These are phyloP conservation scores for Ypsolopha sequella DNA, from an alignment of 2,888 invertebrate genomes.

Conservation along the genomic window DNA sequence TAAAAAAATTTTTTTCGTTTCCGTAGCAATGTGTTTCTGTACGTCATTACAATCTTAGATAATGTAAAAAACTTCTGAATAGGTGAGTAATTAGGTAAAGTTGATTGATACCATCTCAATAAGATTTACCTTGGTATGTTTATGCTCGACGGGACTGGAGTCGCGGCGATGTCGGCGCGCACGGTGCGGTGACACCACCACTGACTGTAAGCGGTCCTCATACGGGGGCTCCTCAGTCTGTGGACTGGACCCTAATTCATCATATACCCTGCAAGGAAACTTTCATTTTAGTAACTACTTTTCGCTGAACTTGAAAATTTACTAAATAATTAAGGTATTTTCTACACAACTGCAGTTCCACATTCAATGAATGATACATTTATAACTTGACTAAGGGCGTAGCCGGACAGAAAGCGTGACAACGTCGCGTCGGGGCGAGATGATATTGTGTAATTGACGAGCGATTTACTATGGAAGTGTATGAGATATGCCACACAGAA, in stretches of 20 bases:
- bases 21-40: neutral
- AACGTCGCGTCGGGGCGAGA: too few relatives aligned
- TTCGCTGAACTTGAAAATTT: too few relatives aligned
- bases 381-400: too few relatives aligned
- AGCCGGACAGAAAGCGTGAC: too few relatives aligned
- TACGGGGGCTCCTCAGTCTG: slow-evolving; percentile 74
- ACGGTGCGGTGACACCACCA: slow-evolving; percentile 62
- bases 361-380: too few relatives aligned
- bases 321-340: too few relatives aligned
- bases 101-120: neutral
- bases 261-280: slow-evolving; percentile 43
- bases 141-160: slow-evolving; percentile 79
- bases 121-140: slow-evolving; percentile 45
- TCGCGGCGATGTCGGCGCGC: slow-evolving; percentile 66
- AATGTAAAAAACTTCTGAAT: too few relatives aligned
- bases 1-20: too few relatives aligned
- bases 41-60: too few relatives aligned
- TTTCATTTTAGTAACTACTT: slow-evolving; percentile 61
- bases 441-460: too few relatives aligned
- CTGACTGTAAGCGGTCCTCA: slow-evolving; percentile 65
- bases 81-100: neutral
- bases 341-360: too few relatives aligned
- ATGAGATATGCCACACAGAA: neutral
- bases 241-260: slow-evolving; percentile 73
- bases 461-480: slow-evolving; percentile 31